Base-by-base conservation (phyloP, 2,113 vertebrate species). In the Sminthopsis crassicaudata region DNA sequence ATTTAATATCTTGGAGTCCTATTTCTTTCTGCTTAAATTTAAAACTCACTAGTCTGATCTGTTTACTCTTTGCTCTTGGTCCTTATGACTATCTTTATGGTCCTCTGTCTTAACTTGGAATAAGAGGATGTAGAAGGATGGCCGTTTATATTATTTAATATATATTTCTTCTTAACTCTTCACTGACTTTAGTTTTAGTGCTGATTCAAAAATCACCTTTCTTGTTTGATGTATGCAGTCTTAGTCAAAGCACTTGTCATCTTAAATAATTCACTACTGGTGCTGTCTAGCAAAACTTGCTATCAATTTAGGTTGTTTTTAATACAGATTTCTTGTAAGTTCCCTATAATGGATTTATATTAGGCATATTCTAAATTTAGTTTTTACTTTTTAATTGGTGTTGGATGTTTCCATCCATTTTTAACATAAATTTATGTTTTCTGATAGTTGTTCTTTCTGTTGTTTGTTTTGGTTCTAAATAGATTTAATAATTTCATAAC, bases 341-440 rank as follows among this genome's bases (percentile, higher is more conserved):
- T 93, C n/a, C 90, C 84, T 52, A 52, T 11, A 90, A 52, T 55
- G 89, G n/a, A 84, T 67, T 95, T 84, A 23, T 93, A 25, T 27
- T 89, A n/a, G n/a, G 22, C 27, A 84, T 26, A 30, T 3, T 60
- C 46, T 67, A 36, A 48, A 16, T 67, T 93, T 91, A 48, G 76
- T 26, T 93, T 95, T 92, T 92, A 84, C 8, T 51, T 93, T 76
- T n/a, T 5, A 84, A 84, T 22, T 42, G 16, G 42, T 93, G 48
- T 23, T 0, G 46, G 24, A 27, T 67, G 48, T 89, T 84, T 19
- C 16, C 19, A 36, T 36, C 16, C 12, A 11, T 96, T 96, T 57
- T 88, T 90, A 90, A 30, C 23, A 19, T 92, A 60, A 3, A 11
- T 93, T 90, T 91, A 11, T 91, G 54, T 24, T 46, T 84, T 27